phyloP scores from a whole-genome alignment of 2,888 invertebrate species.

The Argyresthia goedartella region DNA sequence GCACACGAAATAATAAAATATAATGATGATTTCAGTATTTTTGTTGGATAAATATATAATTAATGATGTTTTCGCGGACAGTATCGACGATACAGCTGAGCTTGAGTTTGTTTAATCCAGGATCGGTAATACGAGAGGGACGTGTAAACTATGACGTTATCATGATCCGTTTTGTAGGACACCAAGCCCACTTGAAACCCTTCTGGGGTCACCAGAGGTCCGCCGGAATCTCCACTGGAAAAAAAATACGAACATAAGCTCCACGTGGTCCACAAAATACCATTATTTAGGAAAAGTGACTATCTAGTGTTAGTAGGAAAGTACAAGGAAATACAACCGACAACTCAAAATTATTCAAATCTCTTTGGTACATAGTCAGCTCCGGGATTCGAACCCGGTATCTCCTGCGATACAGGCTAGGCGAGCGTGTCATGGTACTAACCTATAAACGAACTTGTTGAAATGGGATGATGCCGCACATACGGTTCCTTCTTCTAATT shows the following conservation, averaged over 20 bases:
- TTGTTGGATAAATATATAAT: too few relatives aligned
- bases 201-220: background rate
- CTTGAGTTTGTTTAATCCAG: background rate
- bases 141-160: background rate
- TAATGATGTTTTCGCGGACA: background rate
- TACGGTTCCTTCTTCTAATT: background rate
- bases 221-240: slow-evolving; percentile 1
- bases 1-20: too few relatives aligned
- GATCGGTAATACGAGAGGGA: background rate
- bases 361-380: too few relatives aligned
- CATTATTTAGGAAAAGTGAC: too few relatives aligned
- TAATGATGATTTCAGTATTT: too few relatives aligned
- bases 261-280: too few relatives aligned
- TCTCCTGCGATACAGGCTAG: too few relatives aligned
- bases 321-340: too few relatives aligned
- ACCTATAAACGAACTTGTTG: background rate
- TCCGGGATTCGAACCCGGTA: too few relatives aligned
- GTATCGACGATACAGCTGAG: background rate
- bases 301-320: too few relatives aligned
- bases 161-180: background rate
- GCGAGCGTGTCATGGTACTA: background rate
- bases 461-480: background rate
- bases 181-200: background rate
- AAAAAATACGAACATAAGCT: background rate
- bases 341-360: too few relatives aligned